These are phyloP conservation scores for Prunella fulvescens DNA, from an alignment of 2,113 vertebrate genomes.

Conservation along the genomic window DNA sequence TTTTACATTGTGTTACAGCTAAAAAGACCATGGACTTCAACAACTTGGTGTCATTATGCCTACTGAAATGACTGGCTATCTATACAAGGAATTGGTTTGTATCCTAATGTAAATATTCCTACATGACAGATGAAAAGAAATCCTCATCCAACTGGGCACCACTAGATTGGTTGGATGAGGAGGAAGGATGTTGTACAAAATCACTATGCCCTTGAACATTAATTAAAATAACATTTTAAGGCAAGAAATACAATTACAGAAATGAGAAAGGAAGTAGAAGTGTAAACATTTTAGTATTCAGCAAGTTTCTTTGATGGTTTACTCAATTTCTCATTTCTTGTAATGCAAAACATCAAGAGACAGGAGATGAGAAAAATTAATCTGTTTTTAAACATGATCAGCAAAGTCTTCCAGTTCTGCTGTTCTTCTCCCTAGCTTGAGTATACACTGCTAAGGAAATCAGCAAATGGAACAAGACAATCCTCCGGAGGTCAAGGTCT, in stretches of 20 bases:
- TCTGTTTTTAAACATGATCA: not conserved
- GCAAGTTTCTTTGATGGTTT: not conserved
- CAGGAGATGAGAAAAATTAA: not conserved
- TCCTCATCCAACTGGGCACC: not conserved
- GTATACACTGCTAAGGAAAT: not conserved
- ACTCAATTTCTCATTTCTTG: not conserved
- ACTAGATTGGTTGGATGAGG: not conserved
- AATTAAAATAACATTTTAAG: not conserved
- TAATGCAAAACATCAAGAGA: not conserved
- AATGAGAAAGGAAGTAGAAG: not conserved
- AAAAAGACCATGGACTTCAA: not conserved
- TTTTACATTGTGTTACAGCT: not conserved
- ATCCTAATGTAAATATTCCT: not conserved
- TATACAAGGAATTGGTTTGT: not conserved
- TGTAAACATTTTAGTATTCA: not conserved
- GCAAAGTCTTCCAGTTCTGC: not conserved
- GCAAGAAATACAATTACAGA: not conserved
- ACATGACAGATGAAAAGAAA: not conserved
- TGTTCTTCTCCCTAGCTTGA: not conserved
- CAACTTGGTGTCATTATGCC: not conserved
- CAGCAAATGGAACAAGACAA: not conserved
- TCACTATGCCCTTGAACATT: not conserved
- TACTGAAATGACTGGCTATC: not conserved
- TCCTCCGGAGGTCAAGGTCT: not conserved
- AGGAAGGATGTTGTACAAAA: not conserved